These are phyloP conservation scores for Ursus arctos DNA, from an alignment of 2,113 vertebrate genomes.

Conservation along the genomic window DNA sequence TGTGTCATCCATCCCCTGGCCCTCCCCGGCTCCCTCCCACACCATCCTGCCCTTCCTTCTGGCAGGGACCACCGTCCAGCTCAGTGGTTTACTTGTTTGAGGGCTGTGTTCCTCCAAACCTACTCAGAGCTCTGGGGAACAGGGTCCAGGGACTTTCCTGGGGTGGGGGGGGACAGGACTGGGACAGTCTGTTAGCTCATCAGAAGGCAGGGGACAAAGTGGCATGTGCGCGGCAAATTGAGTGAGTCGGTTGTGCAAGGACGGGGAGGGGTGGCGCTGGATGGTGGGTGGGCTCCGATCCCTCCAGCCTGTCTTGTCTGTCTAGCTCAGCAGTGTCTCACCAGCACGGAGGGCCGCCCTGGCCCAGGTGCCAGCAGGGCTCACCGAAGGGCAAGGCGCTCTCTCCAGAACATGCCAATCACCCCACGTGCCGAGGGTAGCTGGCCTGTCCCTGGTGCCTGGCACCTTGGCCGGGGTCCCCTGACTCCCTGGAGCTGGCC, in stretches of 20 bases:
- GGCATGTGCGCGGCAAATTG: background rate
- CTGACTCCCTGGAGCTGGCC: background rate
- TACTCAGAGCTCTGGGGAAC: background rate
- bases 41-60: too few relatives aligned
- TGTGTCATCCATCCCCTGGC: background rate
- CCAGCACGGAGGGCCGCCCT: accelerated
- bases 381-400: background rate
- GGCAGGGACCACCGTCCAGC: background rate
- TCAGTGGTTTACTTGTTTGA: background rate
- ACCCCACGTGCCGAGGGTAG: background rate
- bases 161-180: accelerated
- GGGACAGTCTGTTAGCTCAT: background rate
- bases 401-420: background rate
- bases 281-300: background rate
- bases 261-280: background rate
- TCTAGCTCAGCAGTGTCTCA: background rate
- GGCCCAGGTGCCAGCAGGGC: background rate
- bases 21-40: accelerated
- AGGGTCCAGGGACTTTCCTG: background rate
- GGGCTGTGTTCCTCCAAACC: background rate
- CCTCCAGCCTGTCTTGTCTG: background rate
- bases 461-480: background rate
- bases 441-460: background rate
- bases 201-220: background rate
- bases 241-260: background rate